Conservation (phyloP, 64 coral and sea anemone species). For the Dendrophyllia cribrosa region DNA sequence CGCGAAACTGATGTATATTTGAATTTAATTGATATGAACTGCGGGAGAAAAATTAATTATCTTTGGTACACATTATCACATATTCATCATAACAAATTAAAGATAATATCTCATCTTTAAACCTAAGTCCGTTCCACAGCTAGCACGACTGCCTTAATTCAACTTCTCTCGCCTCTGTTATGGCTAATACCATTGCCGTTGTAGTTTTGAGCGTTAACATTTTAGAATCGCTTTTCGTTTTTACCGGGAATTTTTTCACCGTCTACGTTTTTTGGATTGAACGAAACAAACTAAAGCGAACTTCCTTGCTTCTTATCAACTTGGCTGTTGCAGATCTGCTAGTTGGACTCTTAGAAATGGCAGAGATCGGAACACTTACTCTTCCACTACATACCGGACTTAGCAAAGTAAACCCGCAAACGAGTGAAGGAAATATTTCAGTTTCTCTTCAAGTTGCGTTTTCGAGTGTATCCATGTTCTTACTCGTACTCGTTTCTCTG, state of each 20-base stretch:
- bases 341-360: not conserved
- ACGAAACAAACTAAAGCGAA: slow-evolving; percentile 16
- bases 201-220: not conserved
- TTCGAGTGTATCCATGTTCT: not conserved
- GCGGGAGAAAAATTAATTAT: too few species aligned
- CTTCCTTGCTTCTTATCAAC: slow-evolving; percentile 11
- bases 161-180: not conserved
- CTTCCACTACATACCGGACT: not conserved
- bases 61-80: too few species aligned
- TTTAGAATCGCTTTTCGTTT: not conserved
- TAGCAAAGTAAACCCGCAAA: too few species aligned
- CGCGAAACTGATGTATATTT: too few species aligned
- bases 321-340: not conserved
- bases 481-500: not conserved
- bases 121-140: too few species aligned
- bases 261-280: slow-evolving; percentile 6
- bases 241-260: not conserved
- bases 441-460: not conserved
- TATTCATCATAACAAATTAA: too few species aligned
- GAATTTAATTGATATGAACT: too few species aligned
- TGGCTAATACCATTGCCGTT: not conserved
- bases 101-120: too few species aligned
- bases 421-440: not conserved
- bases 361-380: not conserved
- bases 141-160: not conserved